Conservation (phyloP, 1,140 invertebrate genomes). For the Aphelinus certus region DNA sequence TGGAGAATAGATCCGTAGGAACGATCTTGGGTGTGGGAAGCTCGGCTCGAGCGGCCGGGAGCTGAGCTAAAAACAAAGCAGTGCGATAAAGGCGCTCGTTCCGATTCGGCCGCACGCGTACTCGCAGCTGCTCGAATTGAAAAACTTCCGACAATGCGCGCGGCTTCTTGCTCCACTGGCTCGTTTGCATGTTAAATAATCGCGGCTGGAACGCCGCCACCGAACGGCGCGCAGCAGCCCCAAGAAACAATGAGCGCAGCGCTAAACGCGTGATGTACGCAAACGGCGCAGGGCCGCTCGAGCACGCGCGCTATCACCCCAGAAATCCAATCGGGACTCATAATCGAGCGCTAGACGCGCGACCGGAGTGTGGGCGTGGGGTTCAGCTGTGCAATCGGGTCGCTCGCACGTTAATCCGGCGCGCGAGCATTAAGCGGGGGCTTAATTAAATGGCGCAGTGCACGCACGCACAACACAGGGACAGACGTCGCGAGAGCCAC, state of each 20-base stretch:
- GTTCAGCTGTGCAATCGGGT: constrained; percentile 15
- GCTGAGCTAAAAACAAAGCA: no score
- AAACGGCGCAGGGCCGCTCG: neutral
- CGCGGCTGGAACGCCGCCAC: neutral
- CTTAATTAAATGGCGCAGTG: constrained; percentile 29
- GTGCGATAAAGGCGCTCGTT: no score
- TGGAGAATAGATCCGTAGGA: no score
- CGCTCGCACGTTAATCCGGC: constrained; percentile 11
- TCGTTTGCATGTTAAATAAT: constrained; percentile 17
- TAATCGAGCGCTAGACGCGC: constrained; percentile 12
- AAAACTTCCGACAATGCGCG: no score
- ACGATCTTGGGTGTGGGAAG: no score
- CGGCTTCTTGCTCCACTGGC: no score
- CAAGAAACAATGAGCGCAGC: constrained; percentile 2
- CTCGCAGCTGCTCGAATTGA: no score
- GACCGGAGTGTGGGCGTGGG: neutral
- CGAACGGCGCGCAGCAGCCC: neutral
- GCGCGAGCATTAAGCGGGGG: constrained; percentile 2
- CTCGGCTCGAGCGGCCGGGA: no score
- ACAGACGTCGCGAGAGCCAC: neutral
- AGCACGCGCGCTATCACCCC: neutral
- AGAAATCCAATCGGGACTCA: constrained; percentile 27
- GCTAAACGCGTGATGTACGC: neutral
- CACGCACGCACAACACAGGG: neutral
- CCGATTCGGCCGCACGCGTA: no score